Evolutionary conservation across 2,888 invertebrate species (phyloP).

Genomic region (Heteropelma amictum): DNA sequence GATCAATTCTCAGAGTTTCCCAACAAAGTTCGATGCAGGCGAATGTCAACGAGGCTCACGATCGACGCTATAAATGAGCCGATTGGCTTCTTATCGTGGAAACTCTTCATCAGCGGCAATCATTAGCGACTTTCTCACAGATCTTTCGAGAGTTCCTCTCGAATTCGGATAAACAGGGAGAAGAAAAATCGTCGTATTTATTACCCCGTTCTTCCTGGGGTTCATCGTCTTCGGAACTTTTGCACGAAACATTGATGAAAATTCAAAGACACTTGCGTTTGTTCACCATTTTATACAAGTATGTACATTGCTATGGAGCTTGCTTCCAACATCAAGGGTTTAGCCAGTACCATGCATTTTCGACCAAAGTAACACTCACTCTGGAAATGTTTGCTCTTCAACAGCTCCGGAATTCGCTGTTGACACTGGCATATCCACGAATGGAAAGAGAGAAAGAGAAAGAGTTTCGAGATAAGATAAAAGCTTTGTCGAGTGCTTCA

Average conservation of each 20-base stretch:
- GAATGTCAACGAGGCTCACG: no score
- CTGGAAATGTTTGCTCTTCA: conserved; percentile 14
- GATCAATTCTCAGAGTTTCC: no score
- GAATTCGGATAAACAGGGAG: neutral
- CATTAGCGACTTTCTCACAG: conserved; percentile 7
- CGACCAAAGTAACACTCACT: no score
- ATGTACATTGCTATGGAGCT: no score
- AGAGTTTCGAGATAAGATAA: neutral
- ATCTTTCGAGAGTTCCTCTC: neutral
- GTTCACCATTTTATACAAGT: neutral
- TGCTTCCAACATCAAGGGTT: no score
- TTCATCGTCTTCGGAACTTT: neutral
- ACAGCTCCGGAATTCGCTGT: conserved; percentile 17
- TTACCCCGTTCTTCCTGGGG: neutral
- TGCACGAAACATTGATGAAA: conserved; percentile 28
- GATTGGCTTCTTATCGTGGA: no score
- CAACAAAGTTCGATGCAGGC: no score
- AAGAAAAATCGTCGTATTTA: neutral
- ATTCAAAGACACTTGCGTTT: conserved; percentile 18
- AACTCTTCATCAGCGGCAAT: neutral
- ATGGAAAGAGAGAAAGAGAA: neutral
- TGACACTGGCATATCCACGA: neutral
- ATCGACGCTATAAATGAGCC: neutral
- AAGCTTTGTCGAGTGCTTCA: neutral
- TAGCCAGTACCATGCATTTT: no score